Evolutionary conservation across 2,113 vertebrate species (phyloP).

Genomic region (Brachyhypopomus occidentalis): DNA sequence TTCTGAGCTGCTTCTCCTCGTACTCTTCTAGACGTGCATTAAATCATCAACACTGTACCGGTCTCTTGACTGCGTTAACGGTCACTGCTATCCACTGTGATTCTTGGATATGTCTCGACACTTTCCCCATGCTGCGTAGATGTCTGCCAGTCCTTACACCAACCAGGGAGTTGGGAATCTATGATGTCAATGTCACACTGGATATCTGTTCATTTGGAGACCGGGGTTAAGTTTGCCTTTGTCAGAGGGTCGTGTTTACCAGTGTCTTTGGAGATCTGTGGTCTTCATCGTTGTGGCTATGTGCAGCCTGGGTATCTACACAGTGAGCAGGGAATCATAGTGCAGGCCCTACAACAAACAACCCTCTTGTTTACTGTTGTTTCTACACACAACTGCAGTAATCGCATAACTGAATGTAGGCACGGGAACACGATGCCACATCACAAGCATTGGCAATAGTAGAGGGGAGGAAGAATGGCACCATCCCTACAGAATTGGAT

Average conservation of each 20-base stretch:
- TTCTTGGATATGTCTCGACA: too few relatives aligned
- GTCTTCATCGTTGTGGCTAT: not conserved
- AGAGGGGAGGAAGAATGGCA: not conserved
- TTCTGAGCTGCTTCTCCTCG: too few relatives aligned
- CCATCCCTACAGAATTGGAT: constrained; percentile 44
- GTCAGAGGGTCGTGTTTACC: not conserved
- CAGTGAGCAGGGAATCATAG: too few relatives aligned
- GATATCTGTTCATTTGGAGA: not conserved
- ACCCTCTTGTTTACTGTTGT: too few relatives aligned
- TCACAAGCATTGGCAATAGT: not conserved
- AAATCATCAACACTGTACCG: too few relatives aligned
- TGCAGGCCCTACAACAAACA: too few relatives aligned
- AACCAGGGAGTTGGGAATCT: not conserved
- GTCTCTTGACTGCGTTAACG: too few relatives aligned
- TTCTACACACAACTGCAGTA: not conserved
- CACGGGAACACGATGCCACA: constrained; percentile 6
- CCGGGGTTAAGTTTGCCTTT: not conserved
- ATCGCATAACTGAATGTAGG: constrained; percentile 15
- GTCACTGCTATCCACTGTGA: too few relatives aligned
- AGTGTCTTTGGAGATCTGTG: not conserved
- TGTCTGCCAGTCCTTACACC: too few relatives aligned
- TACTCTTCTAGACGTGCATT: too few relatives aligned
- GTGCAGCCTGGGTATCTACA: too few relatives aligned
- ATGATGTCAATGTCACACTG: not conserved
- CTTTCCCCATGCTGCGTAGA: too few relatives aligned